phyloP scores from a whole-genome alignment of 53 echinoderm and acorn worm genomes.

The Arbacia lixula region DNA sequence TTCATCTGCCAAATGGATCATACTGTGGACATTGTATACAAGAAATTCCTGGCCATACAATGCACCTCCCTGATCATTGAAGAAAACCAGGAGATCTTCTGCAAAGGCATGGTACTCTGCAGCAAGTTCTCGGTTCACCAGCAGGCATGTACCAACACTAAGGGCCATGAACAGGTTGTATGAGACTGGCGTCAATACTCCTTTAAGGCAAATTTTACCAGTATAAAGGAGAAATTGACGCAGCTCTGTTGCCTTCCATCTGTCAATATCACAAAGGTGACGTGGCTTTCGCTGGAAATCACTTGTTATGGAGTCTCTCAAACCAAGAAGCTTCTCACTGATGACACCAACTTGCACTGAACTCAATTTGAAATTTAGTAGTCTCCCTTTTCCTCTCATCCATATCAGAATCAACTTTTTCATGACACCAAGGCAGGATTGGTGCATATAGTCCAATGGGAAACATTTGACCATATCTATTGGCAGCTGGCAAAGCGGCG shows the following conservation, averaged over 20 bases:
- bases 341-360: conserved; percentile 25
- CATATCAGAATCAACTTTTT: conserved; percentile 61
- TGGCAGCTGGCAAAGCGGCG: conserved; percentile 58
- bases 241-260: conserved; percentile 79
- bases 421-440: conserved; percentile 69
- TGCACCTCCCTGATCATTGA: conserved; percentile 61
- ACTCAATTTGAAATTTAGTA: conserved; percentile 15
- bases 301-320: conserved; percentile 41
- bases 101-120: conserved; percentile 57
- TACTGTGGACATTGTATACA: conserved; percentile 78
- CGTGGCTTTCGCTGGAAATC: conserved; percentile 73
- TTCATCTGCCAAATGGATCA: conserved; percentile 79
- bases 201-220: conserved; percentile 64
- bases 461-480: conserved; percentile 72
- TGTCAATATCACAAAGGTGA: conserved; percentile 58
- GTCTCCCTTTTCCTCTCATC: conserved; percentile 68
- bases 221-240: conserved; percentile 72
- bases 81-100: conserved; percentile 59
- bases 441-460: conserved; percentile 74
- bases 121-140: conserved; percentile 45
- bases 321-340: conserved; percentile 43
- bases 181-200: conserved; percentile 39
- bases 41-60: conserved; percentile 76
- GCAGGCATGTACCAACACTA: conserved; percentile 64
- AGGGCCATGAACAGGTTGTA: conserved; percentile 74